phyloP scores from a whole-genome alignment of 2,888 invertebrate species.

The Caenorhabditis sp. region DNA sequence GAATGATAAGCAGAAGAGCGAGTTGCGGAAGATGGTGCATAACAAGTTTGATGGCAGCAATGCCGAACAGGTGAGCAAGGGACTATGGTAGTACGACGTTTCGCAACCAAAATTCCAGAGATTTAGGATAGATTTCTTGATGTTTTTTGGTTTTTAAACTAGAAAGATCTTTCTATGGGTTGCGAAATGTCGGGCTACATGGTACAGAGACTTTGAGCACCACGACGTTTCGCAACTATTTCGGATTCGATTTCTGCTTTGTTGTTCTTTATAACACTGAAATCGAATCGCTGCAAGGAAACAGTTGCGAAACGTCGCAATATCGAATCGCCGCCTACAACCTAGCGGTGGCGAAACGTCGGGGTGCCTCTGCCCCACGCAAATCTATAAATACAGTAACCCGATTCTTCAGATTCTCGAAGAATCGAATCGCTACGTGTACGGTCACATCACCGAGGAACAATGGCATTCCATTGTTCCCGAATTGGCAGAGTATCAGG shows the following conservation, averaged over 20 bases:
- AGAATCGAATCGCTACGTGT: slow-evolving; percentile 60
- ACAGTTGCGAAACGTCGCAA: no score
- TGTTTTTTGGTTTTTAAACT: not conserved
- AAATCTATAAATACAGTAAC: no score
- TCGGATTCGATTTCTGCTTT: no score
- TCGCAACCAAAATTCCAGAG: not conserved
- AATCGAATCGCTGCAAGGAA: no score
- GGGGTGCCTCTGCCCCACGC: no score
- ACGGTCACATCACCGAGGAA: slow-evolving; percentile 60
- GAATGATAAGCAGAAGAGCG: slow-evolving; percentile 64
- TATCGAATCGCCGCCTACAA: no score
- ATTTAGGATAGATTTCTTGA: not conserved
- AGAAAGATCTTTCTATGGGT: no score
- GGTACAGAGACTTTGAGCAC: no score
- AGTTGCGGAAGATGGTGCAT: slow-evolving; percentile 70
- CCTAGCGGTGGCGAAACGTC: no score
- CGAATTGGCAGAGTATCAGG: slow-evolving; percentile 67
- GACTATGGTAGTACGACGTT: not conserved
- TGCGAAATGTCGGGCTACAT: no score
- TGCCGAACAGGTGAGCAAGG: slow-evolving; percentile 47
- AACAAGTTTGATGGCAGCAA: slow-evolving; percentile 72
- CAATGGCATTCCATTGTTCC: slow-evolving; percentile 67
- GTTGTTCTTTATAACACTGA: no score
- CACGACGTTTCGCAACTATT: no score
- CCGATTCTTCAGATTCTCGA: slow-evolving; percentile 63